Evolutionary conservation across 2,797 vertebrate species (phyloP), one percentile per base, ranked within the genome.

Genomic region (Pelodytes ibericus): DNA sequence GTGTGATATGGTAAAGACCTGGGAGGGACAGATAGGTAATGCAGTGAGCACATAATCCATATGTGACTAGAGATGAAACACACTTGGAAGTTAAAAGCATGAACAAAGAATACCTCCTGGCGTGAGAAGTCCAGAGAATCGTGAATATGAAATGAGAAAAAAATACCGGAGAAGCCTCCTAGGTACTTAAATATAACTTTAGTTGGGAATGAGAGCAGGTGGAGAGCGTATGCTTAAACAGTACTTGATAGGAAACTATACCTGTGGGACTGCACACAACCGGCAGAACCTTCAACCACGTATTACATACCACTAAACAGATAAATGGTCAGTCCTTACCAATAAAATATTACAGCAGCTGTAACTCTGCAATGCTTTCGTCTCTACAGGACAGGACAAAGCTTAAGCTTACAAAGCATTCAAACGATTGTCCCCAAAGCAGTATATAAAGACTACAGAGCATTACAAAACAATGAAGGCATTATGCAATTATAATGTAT

Each of bases 51-150:
- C 27, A 22, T 62, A 57, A 72, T 73, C 60, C 31, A 63, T 61
- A 61, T 44, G 56, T 73, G 24, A 65, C 49, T 57, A 57, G 56
- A 73, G 58, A 72, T 62, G 62, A 72, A 62, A 63, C 57, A 73
- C 61, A 65, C 33, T 65, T 65, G 58, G 30, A 64, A 73, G 71
- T 64, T 65, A 26, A 56, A 73, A 64, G 61, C 22, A 49, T 16
- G 60, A 73, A 73, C 71, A 73, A 73, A 73, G 61, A 56, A 65
- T 56, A 27, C 65, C 61, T 73, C 71, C 71, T 57, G 71, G 61
- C 44, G 71, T 53, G 71, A 73, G 49, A 73, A 65, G 71, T 64
- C 47, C 26, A 72, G 47, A 33, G 51, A 60, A 73, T 56, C 71
- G 56, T 64, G 71, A 73, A 64, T 73, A 63, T 63, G 39, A 73